Percentiles rank a stretch among this genome's conserved stretches.
Evolutionary conservation across 64 coral and sea anemone genomes (phyloP).

Genomic region (Hydrozoanthus tunicans): DNA sequence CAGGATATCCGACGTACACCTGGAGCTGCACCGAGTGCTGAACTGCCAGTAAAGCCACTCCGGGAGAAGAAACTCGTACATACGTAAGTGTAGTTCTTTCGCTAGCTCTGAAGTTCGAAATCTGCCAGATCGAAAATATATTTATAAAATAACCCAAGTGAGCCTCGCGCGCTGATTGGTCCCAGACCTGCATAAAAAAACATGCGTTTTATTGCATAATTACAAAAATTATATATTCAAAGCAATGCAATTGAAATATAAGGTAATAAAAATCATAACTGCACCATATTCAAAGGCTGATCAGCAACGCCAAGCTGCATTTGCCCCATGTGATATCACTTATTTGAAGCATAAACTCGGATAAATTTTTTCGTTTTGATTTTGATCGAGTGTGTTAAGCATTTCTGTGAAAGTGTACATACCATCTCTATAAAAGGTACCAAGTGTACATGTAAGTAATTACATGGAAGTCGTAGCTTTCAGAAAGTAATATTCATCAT

Average conservation of each 20-base stretch:
- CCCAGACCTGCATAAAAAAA: neutral
- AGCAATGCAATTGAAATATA: neutral
- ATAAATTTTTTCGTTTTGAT: too few species aligned
- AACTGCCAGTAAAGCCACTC: conserved; percentile 10
- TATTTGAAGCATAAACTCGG: too few species aligned
- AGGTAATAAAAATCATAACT: conserved; percentile 6
- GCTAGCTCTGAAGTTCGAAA: neutral
- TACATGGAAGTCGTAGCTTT: conserved; percentile 8
- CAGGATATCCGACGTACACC: conserved; percentile 12
- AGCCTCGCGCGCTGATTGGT: neutral
- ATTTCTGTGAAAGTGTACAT: neutral
- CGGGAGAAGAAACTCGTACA: conserved; percentile 12
- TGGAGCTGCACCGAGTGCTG: conserved; percentile 26
- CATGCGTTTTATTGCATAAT: too few species aligned
- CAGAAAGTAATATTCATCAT: neutral
- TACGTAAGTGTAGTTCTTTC: conserved; percentile 14
- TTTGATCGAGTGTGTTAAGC: too few species aligned
- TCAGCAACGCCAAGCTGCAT: neutral
- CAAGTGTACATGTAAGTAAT: neutral
- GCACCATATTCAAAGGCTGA: neutral
- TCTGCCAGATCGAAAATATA: neutral
- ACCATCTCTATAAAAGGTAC: neutral
- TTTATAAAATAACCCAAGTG: neutral
- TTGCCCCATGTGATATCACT: too few species aligned
- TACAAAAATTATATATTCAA: neutral